Base-by-base conservation (phyloP, 2,888 invertebrate genomes). In the Tinea trinotella region DNA sequence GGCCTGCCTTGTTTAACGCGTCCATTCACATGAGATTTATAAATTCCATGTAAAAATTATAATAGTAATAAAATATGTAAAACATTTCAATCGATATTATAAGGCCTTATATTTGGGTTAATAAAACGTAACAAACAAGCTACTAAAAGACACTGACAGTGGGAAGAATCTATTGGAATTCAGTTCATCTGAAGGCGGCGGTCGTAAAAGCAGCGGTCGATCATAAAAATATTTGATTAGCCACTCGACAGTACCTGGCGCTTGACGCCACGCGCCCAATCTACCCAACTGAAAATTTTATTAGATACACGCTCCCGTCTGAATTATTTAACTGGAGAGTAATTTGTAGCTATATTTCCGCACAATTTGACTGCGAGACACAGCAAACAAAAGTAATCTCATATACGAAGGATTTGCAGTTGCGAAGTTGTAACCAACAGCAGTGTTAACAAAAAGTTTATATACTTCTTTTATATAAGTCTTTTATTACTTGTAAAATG, bases 171-270 rank as follows among this genome's bases (percentile, higher is more conserved):
- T 53, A 53, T 53, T 40, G 53, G 53, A 53, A 53, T 53, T 53
- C 53, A 3, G 10, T 40, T 53, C 53, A 53, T 53, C 53, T 40
- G 40, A 13, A 71, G 69, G 65, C 64, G 62, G n/a, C n/a, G 68
- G 67, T 74, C 78, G 74, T 83, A 83, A 83, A 82, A 78, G 71
- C 71, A 71, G 36, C 55, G 75, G 81, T 79, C 74, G 81, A 82
- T 82, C 84, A 83, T 85, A 84, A 85, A 84, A 84, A 83, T 84
- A 82, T 83, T 84, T 84, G 84, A 84, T 85, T 82, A 85, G 77
- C 68, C 71, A 61, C 69, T 15, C 22, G 20, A 18, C 36, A 13
- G 36, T 40, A 36, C 36, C 63, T 68, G 68, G 65, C 69, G 67
- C 69, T 65, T 71, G 68, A 67, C 71, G 68, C 71, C 62, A 52